A percentile compares a stretch with the other conserved stretches of the same genome.
Conservation (phyloP, 1,140 invertebrate species). For the Stenopsyche tienmushanensis region DNA sequence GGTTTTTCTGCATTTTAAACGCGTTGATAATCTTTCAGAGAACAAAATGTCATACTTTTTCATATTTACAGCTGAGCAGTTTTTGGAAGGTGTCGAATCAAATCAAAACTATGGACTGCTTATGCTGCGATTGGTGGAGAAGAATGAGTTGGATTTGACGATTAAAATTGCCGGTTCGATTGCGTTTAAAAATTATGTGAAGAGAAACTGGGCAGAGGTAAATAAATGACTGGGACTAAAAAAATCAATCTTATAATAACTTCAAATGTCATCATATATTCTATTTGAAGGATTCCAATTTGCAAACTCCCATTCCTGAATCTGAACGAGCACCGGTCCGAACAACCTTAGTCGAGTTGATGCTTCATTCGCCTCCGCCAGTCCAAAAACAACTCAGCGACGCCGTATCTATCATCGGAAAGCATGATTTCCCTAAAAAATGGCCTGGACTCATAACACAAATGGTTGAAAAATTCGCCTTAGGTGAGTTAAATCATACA, state of each 20-base stretch:
- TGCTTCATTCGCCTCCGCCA: conserved; percentile 86
- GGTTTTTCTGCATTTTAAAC: conserved; percentile 63
- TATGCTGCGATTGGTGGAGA: conserved; percentile 81
- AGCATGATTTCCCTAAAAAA: conserved; percentile 90
- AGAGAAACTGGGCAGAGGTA: conserved; percentile 91
- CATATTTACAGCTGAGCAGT: conserved; percentile 81
- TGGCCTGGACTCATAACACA: conserved; percentile 89
- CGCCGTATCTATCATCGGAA: conserved; percentile 93
- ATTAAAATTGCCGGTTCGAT: conserved; percentile 87
- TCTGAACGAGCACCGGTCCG: conserved; percentile 81
- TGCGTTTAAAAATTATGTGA: conserved; percentile 96
- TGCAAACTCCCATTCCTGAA: conserved; percentile 66
- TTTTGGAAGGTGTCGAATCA: conserved; percentile 84
- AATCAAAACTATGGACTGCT: conserved; percentile 91
- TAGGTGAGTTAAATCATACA: conserved; percentile 51
- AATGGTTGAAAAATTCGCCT: conserved; percentile 90
- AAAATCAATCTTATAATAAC: not conserved
- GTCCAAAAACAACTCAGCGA: conserved; percentile 95
- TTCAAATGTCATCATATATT: too few species aligned
- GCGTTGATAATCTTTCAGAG: not conserved
- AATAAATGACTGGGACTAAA: conserved; percentile 30
- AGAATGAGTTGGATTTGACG: conserved; percentile 72
- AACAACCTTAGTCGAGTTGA: conserved; percentile 83
- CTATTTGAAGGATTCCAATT: too few species aligned
- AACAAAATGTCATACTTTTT: conserved; percentile 3